Conservation (phyloP, 2,113 vertebrate genomes). For the Pterocles orientalis region DNA sequence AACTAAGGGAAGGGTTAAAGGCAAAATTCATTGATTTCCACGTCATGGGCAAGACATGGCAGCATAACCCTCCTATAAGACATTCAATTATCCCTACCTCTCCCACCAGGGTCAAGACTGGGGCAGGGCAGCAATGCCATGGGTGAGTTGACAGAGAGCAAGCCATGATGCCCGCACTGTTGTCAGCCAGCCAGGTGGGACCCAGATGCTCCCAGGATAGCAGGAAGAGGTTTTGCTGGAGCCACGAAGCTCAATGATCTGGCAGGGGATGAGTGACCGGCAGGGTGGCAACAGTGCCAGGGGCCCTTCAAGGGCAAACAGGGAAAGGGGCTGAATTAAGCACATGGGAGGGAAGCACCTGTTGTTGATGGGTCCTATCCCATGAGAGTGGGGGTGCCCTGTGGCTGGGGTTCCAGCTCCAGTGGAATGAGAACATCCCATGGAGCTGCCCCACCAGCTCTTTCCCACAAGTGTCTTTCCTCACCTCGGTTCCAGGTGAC, state of each 20-base stretch:
- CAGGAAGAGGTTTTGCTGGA: accelerated
- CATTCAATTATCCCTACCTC: neutral
- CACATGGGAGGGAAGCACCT: neutral
- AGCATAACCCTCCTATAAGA: neutral
- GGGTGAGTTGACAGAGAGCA: neutral
- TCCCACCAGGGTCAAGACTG: neutral
- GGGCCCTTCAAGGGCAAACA: neutral
- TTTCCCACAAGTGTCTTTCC: neutral
- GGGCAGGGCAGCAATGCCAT: neutral
- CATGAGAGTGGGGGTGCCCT: neutral
- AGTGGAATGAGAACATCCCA: neutral
- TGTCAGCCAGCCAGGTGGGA: neutral
- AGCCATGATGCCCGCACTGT: neutral
- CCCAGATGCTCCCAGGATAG: neutral
- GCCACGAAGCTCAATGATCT: neutral
- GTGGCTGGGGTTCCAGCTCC: neutral
- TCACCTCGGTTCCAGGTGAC: neutral
- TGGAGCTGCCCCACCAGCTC: neutral
- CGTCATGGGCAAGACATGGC: neutral
- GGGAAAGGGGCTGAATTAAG: neutral
- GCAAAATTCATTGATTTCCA: neutral
- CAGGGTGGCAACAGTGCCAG: neutral
- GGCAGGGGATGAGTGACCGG: neutral
- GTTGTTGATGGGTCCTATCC: neutral
- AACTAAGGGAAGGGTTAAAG: neutral